These are phyloP conservation scores for Nephrocerus scutellatus DNA, from an alignment of 2,888 invertebrate species.

Conservation along the genomic window DNA sequence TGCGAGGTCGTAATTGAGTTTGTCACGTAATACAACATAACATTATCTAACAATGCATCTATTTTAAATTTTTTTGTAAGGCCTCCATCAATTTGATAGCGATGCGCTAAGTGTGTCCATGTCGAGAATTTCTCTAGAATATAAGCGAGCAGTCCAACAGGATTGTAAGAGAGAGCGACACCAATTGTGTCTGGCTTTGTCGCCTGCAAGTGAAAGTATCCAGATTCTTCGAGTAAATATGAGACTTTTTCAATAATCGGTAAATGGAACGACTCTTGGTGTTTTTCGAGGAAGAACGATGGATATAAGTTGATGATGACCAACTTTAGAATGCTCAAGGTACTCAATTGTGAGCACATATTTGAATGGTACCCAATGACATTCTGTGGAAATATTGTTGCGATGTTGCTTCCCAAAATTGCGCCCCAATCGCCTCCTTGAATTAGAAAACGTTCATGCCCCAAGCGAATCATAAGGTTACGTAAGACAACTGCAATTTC, in stretches of 20 bases:
- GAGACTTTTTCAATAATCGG: constrained; percentile 40
- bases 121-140: constrained; percentile 80
- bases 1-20: constrained; percentile 64
- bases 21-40: constrained; percentile 75
- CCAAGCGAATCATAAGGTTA: constrained; percentile 63
- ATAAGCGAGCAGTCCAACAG: constrained; percentile 80
- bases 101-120: constrained; percentile 56
- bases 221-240: constrained; percentile 48
- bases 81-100: constrained; percentile 57
- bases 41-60: constrained; percentile 57
- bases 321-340: constrained; percentile 39
- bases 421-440: constrained; percentile 84
- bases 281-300: constrained; percentile 51
- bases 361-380: constrained; percentile 58
- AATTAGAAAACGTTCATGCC: constrained; percentile 57
- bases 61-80: constrained; percentile 52
- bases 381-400: constrained; percentile 57
- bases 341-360: constrained; percentile 49
- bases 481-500: constrained; percentile 55
- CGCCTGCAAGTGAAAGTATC: constrained; percentile 70
- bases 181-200: constrained; percentile 87
- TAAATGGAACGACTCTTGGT: constrained; percentile 49
- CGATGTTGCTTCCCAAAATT: constrained; percentile 55
- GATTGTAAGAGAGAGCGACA: constrained; percentile 47
- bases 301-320: constrained; percentile 54